phyloP scores from a whole-genome alignment of 2,113 vertebrate species.

The Xerus inauris region DNA sequence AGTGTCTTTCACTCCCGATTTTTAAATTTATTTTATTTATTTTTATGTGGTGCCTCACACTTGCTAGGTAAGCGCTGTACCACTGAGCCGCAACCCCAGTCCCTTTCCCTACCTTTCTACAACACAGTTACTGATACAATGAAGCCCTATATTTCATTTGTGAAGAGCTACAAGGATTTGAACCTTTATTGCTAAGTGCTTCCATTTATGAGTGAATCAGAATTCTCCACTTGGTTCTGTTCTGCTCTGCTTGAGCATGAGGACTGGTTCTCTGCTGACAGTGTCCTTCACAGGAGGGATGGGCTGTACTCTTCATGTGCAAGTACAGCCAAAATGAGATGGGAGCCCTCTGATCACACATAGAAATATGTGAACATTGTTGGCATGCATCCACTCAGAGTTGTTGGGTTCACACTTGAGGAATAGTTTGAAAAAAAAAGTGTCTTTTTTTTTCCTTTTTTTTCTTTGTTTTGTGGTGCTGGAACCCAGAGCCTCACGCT shows the following conservation, averaged over 20 bases:
- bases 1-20: slow-evolving; percentile 21
- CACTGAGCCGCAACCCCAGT: too few species aligned
- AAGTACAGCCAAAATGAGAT: not conserved
- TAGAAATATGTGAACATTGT: slow-evolving; percentile 53
- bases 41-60: too few species aligned
- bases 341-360: slow-evolving; percentile 34
- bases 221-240: slow-evolving; percentile 75
- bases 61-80: too few species aligned
- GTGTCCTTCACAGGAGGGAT: not conserved
- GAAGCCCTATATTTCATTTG: slow-evolving; percentile 81
- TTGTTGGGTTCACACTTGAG: slow-evolving; percentile 24
- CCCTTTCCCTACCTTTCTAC: slow-evolving; percentile 48
- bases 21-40: not conserved
- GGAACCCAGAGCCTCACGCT: too few species aligned
- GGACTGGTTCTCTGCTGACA: slow-evolving; percentile 65
- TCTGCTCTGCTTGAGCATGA: slow-evolving; percentile 78
- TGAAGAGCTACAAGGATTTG: slow-evolving; percentile 70
- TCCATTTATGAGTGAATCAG: slow-evolving; percentile 79
- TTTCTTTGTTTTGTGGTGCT: too few species aligned
- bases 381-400: not conserved
- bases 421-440: slow-evolving; percentile 47
- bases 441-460: too few species aligned
- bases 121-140: slow-evolving; percentile 71
- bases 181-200: slow-evolving; percentile 80
- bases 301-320: slow-evolving; percentile 57